Evolutionary conservation across 2,113 vertebrate genomes (phyloP).

Genomic region (Trematomus loennbergii): DNA sequence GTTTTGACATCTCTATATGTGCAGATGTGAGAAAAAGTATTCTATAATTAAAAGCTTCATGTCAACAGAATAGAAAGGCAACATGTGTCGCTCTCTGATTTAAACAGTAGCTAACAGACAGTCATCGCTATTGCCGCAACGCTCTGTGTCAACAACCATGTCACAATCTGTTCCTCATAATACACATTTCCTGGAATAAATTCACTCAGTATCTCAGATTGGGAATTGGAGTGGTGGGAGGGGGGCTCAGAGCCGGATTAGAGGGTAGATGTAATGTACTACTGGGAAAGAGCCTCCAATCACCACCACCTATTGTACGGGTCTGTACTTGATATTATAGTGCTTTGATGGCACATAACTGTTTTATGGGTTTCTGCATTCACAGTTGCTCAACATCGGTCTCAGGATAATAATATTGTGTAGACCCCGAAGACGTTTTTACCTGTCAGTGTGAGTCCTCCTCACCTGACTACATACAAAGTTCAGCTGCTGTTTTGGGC

Average conservation of each 20-base stretch:
- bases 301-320: conserved; percentile 22
- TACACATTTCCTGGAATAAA: conserved; percentile 70
- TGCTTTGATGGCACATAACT: neutral
- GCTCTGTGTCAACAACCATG: conserved; percentile 56
- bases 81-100: neutral
- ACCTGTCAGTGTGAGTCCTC: too few relatives aligned
- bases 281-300: conserved; percentile 63
- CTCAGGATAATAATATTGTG: neutral
- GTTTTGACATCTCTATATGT: neutral
- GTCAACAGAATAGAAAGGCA: neutral
- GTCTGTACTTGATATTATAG: neutral
- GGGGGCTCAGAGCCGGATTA: conserved; percentile 72
- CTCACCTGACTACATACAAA: neutral
- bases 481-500: conserved; percentile 7
- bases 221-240: conserved; percentile 25
- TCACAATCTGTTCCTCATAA: conserved; percentile 73
- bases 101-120: neutral
- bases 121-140: conserved; percentile 19
- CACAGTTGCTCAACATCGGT: neutral
- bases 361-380: neutral
- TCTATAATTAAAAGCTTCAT: neutral
- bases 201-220: conserved; percentile 64
- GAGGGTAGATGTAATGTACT: conserved; percentile 69
- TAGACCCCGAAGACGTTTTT: neutral
- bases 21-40: neutral